A percentile compares a stretch with the other conserved stretches of the same genome.
These are phyloP conservation scores for Porites cylindrica DNA, from an alignment of 92 coral and sea anemone genomes.

Conservation along the genomic window DNA sequence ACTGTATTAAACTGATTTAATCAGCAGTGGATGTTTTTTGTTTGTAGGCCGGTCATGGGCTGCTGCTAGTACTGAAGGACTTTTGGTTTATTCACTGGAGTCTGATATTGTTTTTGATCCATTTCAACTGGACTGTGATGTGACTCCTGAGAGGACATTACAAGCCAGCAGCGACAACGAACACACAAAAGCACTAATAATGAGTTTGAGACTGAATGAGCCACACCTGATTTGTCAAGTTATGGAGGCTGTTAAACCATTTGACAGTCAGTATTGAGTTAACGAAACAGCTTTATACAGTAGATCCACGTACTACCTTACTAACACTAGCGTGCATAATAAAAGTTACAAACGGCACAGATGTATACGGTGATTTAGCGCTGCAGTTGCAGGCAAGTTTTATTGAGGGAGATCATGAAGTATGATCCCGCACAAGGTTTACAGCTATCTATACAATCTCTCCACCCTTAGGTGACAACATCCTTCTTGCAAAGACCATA, in stretches of 20 bases:
- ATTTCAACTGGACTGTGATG: constrained; percentile 89
- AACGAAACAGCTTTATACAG: neutral
- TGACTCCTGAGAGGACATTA: constrained; percentile 80
- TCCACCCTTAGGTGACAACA: no score
- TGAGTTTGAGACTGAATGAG: constrained; percentile 93
- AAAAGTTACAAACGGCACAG: no score
- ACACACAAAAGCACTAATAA: constrained; percentile 82
- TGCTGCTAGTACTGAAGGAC: constrained; percentile 96
- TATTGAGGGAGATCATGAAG: no score
- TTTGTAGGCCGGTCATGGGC: constrained; percentile 96
- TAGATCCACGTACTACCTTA: neutral
- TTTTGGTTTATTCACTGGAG: constrained; percentile 89
- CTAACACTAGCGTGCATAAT: neutral
- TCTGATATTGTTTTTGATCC: constrained; percentile 94
- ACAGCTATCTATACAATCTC: no score
- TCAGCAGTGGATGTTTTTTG: neutral
- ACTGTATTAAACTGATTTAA: neutral
- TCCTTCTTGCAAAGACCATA: no score
- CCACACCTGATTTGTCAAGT: constrained; percentile 85
- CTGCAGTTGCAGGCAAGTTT: no score
- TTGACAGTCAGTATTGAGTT: constrained; percentile 78
- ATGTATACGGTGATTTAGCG: no score
- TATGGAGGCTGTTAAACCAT: constrained; percentile 80
- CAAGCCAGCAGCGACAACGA: constrained; percentile 76
- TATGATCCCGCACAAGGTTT: no score